A percentile compares a stretch with the other conserved stretches of the same genome.
Conservation (phyloP, 2,888 invertebrate genomes). For the Eurois occulta region DNA sequence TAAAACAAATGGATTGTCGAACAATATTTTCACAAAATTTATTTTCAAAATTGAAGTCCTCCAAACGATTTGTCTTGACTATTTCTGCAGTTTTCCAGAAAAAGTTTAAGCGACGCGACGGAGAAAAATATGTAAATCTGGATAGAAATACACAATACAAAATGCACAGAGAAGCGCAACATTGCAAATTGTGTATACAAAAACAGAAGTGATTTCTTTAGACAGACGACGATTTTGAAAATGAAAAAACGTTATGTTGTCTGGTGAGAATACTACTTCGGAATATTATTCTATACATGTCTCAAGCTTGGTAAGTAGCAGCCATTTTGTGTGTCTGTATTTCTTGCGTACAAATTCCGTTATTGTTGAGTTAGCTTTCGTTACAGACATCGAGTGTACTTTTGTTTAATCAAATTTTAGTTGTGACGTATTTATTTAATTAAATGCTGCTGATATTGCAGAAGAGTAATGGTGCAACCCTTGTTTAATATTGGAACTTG, state of each 20-base stretch:
- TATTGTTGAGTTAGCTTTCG: constrained; percentile 7
- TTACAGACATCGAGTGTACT: constrained; percentile 10
- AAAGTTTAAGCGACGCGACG: constrained; percentile 39
- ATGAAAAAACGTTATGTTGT: constrained; percentile 31
- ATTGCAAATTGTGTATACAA: constrained; percentile 48
- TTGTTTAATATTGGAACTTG: neutral
- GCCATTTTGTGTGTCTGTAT: constrained; percentile 35
- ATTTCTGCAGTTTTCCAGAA: constrained; percentile 27
- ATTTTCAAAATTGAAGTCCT: constrained; percentile 36
- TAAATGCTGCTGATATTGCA: neutral
- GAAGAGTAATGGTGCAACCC: neutral
- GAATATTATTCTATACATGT: constrained; percentile 29
- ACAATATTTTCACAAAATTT: constrained; percentile 26
- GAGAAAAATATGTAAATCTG: constrained; percentile 55
- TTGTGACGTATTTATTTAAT: neutral
- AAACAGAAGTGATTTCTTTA: constrained; percentile 44
- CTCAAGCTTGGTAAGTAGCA: constrained; percentile 14
- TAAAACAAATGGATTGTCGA: neutral
- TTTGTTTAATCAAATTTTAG: constrained; percentile 28
- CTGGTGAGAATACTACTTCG: neutral
- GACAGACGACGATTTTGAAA: constrained; percentile 44
- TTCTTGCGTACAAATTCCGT: constrained; percentile 16
- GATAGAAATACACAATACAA: constrained; percentile 47
- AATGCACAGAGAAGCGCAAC: constrained; percentile 25
- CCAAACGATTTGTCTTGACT: constrained; percentile 24